Evolutionary conservation across 2,888 invertebrate species (phyloP).

Genomic region (Graphium colonna): DNA sequence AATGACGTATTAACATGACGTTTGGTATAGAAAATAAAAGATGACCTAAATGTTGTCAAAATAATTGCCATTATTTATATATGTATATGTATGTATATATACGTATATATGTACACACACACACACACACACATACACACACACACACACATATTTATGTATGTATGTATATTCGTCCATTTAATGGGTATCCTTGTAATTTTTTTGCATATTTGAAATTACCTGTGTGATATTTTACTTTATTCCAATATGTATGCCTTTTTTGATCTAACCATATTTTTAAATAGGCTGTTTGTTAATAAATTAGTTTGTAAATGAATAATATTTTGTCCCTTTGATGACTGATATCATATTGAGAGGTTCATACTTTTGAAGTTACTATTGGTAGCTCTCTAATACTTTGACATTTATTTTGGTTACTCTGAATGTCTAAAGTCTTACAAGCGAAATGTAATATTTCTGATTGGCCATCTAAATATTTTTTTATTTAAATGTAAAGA

Average conservation of each 20-base stretch:
- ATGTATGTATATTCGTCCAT: conserved; percentile 23
- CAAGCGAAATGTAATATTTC: conserved; percentile 1
- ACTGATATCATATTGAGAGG: conserved; percentile 38
- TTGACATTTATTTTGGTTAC: conserved; percentile 26
- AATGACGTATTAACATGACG: too few species aligned
- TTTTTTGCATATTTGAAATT: conserved; percentile 25
- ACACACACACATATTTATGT: too few species aligned
- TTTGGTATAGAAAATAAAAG: too few species aligned
- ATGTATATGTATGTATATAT: too few species aligned
- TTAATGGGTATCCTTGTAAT: conserved; percentile 25
- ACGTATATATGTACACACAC: too few species aligned
- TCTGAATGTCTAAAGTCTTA: conserved; percentile 5
- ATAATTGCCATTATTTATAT: conserved; percentile 31
- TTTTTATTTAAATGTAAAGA: neutral
- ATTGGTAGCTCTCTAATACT: conserved; percentile 62
- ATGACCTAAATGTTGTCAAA: conserved; percentile 32
- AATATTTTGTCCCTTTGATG: conserved; percentile 38
- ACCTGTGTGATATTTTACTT: conserved; percentile 38
- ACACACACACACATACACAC: too few species aligned
- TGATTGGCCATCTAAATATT: too few species aligned
- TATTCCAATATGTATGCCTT: conserved; percentile 38
- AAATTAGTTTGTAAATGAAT: conserved; percentile 25
- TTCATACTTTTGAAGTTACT: conserved; percentile 36
- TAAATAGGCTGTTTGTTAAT: conserved; percentile 35
- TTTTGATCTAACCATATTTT: conserved; percentile 30